Conservation (phyloP, 1,140 invertebrate genomes). For the Contarinia nasturtii region DNA sequence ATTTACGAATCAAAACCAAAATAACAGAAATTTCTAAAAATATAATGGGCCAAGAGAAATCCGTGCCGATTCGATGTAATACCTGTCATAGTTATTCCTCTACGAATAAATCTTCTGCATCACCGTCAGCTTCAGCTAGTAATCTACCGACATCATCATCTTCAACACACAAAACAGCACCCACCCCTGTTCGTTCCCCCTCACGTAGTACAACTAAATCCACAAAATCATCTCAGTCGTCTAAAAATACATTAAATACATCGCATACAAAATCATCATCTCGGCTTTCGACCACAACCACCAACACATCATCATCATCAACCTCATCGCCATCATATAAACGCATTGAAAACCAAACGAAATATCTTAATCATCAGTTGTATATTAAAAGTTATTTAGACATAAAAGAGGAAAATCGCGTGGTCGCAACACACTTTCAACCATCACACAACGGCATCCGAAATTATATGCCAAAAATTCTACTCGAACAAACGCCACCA, state of each 20-base stretch:
- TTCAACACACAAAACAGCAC: neutral
- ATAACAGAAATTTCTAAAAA: neutral
- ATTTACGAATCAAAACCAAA: too few relatives aligned
- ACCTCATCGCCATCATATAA: slow-evolving; percentile 28
- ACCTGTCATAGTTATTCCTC: slow-evolving; percentile 1
- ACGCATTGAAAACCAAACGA: slow-evolving; percentile 29
- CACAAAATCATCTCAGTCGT: neutral
- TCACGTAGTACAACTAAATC: neutral
- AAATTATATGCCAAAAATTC: slow-evolving; percentile 44
- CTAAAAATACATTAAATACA: slow-evolving; percentile 10
- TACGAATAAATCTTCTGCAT: neutral
- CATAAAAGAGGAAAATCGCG: slow-evolving; percentile 28
- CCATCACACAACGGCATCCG: slow-evolving; percentile 34
- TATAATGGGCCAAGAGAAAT: slow-evolving; percentile 7
- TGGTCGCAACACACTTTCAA: slow-evolving; percentile 21
- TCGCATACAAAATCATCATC: slow-evolving; percentile 17
- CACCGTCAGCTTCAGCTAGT: neutral
- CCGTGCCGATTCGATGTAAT: slow-evolving; percentile 4
- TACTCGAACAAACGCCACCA: slow-evolving; percentile 22
- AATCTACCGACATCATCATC: neutral
- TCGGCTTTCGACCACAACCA: slow-evolving; percentile 24
- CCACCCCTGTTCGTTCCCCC: neutral
- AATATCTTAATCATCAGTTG: slow-evolving; percentile 34
- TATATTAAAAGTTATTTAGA: slow-evolving; percentile 38
- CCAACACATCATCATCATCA: slow-evolving; percentile 6